Percentiles rank a stretch among this genome's conserved stretches.
phyloP scores from a whole-genome alignment of 2,888 invertebrate species.

The Cosmia trapezina region DNA sequence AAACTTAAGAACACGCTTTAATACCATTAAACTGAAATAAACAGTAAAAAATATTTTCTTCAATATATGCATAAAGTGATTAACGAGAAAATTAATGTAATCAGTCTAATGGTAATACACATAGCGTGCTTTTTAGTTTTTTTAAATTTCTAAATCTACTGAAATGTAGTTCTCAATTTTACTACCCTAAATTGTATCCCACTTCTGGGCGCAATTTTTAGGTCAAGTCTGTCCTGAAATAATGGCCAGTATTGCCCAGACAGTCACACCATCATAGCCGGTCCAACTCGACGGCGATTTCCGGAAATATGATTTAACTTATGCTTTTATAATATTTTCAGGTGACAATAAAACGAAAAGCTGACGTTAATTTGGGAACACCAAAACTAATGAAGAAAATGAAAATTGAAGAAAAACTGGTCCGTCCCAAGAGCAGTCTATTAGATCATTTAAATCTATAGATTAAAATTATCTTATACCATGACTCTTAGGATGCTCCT shows the following conservation, averaged over 20 bases:
- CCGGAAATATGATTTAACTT: not conserved
- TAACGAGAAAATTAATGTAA: no score
- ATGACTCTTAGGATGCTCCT: constrained; percentile 36
- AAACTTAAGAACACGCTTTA: no score
- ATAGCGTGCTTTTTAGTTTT: no score
- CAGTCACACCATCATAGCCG: not conserved
- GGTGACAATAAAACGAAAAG: constrained; percentile 88
- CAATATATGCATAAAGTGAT: no score
- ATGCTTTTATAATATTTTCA: constrained; percentile 69
- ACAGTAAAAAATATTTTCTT: no score
- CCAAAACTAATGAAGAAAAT: constrained; percentile 87
- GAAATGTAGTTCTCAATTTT: no score
- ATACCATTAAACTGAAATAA: no score
- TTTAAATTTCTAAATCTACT: no score
- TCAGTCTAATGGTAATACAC: no score
- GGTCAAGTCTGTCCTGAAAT: not conserved
- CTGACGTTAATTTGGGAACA: constrained; percentile 80
- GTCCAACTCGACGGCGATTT: not conserved
- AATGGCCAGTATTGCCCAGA: not conserved
- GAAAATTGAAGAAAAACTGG: constrained; percentile 81
- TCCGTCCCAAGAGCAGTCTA: constrained; percentile 77
- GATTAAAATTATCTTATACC: constrained; percentile 26
- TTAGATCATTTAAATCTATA: constrained; percentile 76
- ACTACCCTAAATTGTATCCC: not conserved
- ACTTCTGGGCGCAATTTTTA: not conserved